A percentile compares a stretch with the other conserved stretches of the same genome.
These are phyloP conservation scores for Agrochola lota DNA, from an alignment of 2,888 invertebrate species.

Conservation along the genomic window DNA sequence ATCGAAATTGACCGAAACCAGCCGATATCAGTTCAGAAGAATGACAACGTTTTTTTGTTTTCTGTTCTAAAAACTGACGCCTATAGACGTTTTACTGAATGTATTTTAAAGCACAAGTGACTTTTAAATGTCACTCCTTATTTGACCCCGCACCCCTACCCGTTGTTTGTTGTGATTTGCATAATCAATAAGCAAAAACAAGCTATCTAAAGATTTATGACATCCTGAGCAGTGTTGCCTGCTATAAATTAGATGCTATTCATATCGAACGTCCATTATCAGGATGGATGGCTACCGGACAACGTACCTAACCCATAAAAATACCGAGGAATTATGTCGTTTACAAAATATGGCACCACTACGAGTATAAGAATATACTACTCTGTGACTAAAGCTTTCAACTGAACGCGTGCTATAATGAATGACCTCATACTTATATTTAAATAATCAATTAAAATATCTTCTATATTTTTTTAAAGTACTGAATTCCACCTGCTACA, in stretches of 20 bases:
- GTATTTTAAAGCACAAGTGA: constrained; percentile 29
- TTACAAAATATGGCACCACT: constrained; percentile 4
- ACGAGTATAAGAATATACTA: neutral
- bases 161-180: constrained; percentile 51
- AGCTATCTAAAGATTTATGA: constrained; percentile 51
- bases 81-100: constrained; percentile 2
- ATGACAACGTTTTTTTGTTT: constrained; percentile 25
- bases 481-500: too few relatives aligned
- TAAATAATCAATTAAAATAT: neutral
- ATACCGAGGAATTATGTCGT: constrained; percentile 1
- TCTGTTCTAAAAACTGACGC: constrained; percentile 4
- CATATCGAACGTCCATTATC: constrained; percentile 46
- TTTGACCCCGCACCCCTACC: constrained; percentile 19
- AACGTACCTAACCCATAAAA: constrained; percentile 29
- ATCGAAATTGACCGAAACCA: constrained; percentile 17
- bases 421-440: neutral
- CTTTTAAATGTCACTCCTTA: constrained; percentile 35
- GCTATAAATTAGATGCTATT: constrained; percentile 57
- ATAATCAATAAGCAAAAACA: constrained; percentile 62
- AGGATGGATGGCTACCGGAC: constrained; percentile 51
- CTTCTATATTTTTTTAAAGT: neutral
- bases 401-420: neutral
- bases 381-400: neutral
- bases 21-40: constrained; percentile 11
- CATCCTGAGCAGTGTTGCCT: constrained; percentile 36